Evolutionary conservation across 1,140 invertebrate species (phyloP).

Genomic region (Heliothis subflexa): DNA sequence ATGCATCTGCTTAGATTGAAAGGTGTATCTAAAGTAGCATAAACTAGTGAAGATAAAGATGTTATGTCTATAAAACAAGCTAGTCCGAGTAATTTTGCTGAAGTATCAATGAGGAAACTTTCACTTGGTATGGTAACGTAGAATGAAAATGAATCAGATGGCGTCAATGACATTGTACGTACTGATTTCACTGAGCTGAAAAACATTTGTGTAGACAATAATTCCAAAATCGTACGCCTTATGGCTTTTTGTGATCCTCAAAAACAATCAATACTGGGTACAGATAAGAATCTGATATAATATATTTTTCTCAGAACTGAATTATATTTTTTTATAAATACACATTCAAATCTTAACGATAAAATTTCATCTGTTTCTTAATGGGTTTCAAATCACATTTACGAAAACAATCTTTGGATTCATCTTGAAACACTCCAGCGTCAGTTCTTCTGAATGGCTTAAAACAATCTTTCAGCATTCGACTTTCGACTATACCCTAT

Average conservation of each 20-base stretch:
- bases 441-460: background rate
- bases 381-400: slow-evolving; percentile 39
- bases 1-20: background rate
- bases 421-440: slow-evolving; percentile 23
- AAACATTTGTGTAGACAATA: too few relatives aligned
- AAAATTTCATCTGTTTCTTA: slow-evolving; percentile 34
- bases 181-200: too few relatives aligned
- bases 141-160: background rate
- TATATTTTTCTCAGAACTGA: slow-evolving; percentile 15
- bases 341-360: slow-evolving; percentile 21
- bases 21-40: background rate
- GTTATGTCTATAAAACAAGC: background rate
- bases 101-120: background rate
- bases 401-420: slow-evolving; percentile 33
- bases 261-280: background rate
- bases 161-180: background rate
- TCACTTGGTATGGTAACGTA: background rate
- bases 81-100: background rate
- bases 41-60: background rate
- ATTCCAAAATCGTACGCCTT: too few relatives aligned
- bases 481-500: slow-evolving; percentile 17
- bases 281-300: background rate
- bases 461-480: background rate
- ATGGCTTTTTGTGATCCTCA: background rate
- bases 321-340: slow-evolving; percentile 42